phyloP scores from a whole-genome alignment of 1,140 invertebrate species.

The Thaumetopoea pityocampa region DNA sequence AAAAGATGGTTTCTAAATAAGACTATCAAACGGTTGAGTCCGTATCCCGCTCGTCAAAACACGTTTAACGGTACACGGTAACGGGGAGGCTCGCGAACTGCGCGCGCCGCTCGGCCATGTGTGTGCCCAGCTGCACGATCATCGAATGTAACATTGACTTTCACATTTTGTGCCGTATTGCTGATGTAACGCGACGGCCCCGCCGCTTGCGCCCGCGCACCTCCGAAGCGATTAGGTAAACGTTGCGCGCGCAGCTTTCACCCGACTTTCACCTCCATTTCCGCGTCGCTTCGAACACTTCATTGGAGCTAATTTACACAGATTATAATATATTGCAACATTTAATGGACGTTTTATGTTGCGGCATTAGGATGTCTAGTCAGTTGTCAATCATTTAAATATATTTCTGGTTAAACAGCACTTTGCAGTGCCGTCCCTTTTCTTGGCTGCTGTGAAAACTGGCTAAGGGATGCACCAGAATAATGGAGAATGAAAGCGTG shows the following conservation, averaged over 20 bases:
- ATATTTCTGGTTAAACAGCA: too few species aligned
- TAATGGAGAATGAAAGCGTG: too few species aligned
- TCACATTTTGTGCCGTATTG: conserved; percentile 45
- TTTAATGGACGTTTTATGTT: conserved; percentile 1
- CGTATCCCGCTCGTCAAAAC: background rate
- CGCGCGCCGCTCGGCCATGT: conserved; percentile 10
- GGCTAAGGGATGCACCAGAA: too few species aligned
- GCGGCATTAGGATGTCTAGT: too few species aligned
- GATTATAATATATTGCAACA: conserved; percentile 22
- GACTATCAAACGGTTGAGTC: background rate
- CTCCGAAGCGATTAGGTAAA: conserved; percentile 58
- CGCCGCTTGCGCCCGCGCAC: conserved; percentile 27
- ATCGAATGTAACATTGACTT: conserved; percentile 71
- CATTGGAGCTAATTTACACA: conserved; percentile 23
- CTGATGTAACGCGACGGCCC: conserved; percentile 44
- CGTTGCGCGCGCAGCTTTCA: conserved; percentile 62
- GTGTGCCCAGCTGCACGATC: conserved; percentile 20
- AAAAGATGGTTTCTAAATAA: too few species aligned
- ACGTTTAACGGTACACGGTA: conserved; percentile 9
- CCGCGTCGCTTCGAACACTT: conserved; percentile 41
- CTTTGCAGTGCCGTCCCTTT: too few species aligned
- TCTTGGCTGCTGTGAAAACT: too few species aligned
- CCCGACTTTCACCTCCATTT: conserved; percentile 67
- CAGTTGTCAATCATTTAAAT: too few species aligned
- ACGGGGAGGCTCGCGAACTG: conserved; percentile 15